phyloP scores from a whole-genome alignment of 1,140 invertebrate genomes.

The Drosophila ambigua region DNA sequence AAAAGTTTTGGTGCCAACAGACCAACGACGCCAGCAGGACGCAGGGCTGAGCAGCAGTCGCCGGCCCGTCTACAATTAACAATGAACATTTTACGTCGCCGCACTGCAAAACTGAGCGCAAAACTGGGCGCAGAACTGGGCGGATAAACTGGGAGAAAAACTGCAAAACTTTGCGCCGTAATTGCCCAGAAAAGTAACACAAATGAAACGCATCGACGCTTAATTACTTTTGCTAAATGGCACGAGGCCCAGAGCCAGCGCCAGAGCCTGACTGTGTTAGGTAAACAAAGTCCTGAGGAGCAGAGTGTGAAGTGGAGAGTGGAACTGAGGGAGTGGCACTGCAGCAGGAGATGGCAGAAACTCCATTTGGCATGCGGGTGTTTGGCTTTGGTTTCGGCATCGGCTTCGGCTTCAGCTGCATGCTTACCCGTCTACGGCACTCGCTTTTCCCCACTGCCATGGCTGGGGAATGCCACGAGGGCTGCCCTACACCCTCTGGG shows the following conservation, averaged over 20 bases:
- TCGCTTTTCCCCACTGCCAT: slow-evolving; percentile 18
- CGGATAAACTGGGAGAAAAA: slow-evolving; percentile 38
- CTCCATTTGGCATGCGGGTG: slow-evolving; percentile 6
- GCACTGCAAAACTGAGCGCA: slow-evolving; percentile 43
- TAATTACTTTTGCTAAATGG: slow-evolving; percentile 80
- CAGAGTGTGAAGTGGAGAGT: not conserved
- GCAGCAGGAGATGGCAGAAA: slow-evolving; percentile 2
- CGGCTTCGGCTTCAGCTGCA: too few relatives aligned
- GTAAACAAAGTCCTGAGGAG: slow-evolving; percentile 6
- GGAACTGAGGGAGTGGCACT: too few relatives aligned
- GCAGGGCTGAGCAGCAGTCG: slow-evolving; percentile 5
- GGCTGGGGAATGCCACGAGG: not conserved
- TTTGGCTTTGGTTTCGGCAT: slow-evolving; percentile 11
- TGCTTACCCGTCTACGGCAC: slow-evolving; percentile 49
- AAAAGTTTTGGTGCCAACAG: not conserved
- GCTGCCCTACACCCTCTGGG: too few relatives aligned
- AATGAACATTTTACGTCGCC: slow-evolving; percentile 72
- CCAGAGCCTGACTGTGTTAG: slow-evolving; percentile 19
- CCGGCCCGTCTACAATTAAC: slow-evolving; percentile 57
- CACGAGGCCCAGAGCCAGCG: slow-evolving; percentile 31
- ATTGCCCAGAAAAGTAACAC: slow-evolving; percentile 80
- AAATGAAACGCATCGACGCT: slow-evolving; percentile 79
- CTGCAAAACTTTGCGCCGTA: slow-evolving; percentile 56
- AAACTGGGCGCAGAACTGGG: slow-evolving; percentile 36
- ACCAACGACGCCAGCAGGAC: slow-evolving; percentile 11